Evolutionary conservation across 2,888 invertebrate genomes (phyloP).

Genomic region (Thera britannica): DNA sequence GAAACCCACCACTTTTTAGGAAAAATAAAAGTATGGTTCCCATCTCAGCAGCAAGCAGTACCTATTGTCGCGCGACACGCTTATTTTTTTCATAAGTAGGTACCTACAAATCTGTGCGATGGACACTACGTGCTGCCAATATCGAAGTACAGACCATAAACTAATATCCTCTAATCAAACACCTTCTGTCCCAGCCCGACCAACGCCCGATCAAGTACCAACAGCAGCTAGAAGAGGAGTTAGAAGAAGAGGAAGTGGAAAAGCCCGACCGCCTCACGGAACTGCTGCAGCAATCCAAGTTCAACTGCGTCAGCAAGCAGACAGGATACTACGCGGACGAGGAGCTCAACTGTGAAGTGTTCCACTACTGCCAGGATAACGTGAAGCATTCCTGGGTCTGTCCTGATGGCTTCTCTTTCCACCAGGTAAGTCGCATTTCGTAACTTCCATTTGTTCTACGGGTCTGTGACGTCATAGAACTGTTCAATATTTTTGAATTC

Average conservation of each 20-base stretch:
- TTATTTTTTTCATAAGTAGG: too few species aligned
- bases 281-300: constrained; percentile 93
- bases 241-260: constrained; percentile 89
- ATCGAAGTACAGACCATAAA: too few species aligned
- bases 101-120: too few species aligned
- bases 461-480: too few species aligned
- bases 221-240: constrained; percentile 69
- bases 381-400: constrained; percentile 97
- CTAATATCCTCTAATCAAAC: too few species aligned
- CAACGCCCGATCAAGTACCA: constrained; percentile 63
- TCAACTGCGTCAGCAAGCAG: constrained; percentile 91
- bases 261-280: constrained; percentile 93
- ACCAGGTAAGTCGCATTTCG: constrained; percentile 84
- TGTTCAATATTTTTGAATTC: too few species aligned
- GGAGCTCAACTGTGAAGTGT: constrained; percentile 94
- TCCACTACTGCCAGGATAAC: constrained; percentile 96
- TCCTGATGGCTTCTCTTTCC: constrained; percentile 95
- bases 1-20: not conserved
- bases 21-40: not conserved
- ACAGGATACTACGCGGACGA: constrained; percentile 97
- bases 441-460: too few species aligned
- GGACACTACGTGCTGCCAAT: too few species aligned
- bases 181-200: constrained; percentile 49
- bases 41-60: too few species aligned
- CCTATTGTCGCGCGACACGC: too few species aligned